Evolutionary conservation across 2,888 invertebrate genomes (phyloP).

Genomic region (Tipula helvola): DNA sequence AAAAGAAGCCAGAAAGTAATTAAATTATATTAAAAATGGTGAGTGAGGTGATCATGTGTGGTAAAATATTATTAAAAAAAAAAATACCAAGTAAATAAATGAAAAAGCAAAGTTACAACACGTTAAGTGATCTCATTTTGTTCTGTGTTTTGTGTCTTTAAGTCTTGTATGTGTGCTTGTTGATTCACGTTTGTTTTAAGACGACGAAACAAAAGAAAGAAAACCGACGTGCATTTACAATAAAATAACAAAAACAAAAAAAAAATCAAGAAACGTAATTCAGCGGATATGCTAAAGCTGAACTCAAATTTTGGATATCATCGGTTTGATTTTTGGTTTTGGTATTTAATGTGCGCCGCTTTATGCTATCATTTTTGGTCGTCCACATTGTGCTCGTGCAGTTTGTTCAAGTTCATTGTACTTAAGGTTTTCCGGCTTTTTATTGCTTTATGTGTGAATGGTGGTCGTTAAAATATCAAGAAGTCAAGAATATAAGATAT

Average conservation of each 20-base stretch:
- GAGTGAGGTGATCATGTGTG: neutral
- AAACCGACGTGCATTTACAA: neutral
- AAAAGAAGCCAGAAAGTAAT: neutral
- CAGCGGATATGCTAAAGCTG: neutral
- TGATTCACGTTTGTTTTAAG: neutral
- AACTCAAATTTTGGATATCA: neutral
- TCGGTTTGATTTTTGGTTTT: neutral
- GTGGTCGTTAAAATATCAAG: neutral
- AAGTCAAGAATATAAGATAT: no score
- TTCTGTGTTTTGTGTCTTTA: neutral
- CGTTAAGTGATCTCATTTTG: neutral
- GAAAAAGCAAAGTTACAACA: neutral
- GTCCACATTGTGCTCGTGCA: neutral
- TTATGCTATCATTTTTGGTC: neutral
- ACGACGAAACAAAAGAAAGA: neutral
- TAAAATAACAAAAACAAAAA: neutral
- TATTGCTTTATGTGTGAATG: neutral
- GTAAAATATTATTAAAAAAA: neutral
- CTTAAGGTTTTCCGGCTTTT: neutral
- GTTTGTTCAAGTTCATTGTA: neutral
- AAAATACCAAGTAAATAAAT: neutral
- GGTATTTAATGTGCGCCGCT: neutral
- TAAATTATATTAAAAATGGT: neutral
- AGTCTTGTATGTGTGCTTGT: neutral
- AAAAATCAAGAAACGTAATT: neutral